Percentiles rank a stretch among this genome's conserved stretches.
Conservation (phyloP, 35 echinoderm and acorn worm genomes). For the Anneissia japonica region DNA sequence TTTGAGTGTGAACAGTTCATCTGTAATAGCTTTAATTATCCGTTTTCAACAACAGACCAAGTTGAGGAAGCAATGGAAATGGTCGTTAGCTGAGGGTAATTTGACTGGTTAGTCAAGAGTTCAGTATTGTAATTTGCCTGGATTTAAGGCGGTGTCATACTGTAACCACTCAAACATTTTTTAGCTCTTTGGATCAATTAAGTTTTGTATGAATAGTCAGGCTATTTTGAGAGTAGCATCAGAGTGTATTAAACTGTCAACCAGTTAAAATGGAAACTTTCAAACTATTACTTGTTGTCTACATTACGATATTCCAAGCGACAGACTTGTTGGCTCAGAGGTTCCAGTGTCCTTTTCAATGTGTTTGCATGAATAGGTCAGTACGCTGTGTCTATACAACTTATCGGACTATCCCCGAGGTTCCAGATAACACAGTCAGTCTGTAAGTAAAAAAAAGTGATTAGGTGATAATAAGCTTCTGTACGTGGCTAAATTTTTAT, state of each 20-base stretch:
- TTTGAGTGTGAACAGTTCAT: neutral
- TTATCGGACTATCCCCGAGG: neutral
- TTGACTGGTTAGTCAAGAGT: neutral
- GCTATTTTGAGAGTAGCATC: neutral
- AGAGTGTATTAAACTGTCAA: neutral
- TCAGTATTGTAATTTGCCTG: neutral
- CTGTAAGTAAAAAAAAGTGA: constrained; percentile 2
- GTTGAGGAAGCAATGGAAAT: neutral
- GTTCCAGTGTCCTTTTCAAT: neutral
- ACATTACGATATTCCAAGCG: neutral
- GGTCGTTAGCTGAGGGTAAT: neutral
- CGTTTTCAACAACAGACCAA: neutral
- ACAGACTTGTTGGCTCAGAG: neutral
- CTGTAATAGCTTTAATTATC: neutral
- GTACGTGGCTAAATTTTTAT: neutral
- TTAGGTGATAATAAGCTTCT: neutral
- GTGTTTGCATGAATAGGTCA: neutral
- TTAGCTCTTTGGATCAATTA: neutral
- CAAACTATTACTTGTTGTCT: neutral
- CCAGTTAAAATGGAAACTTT: neutral
- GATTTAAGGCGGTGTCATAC: no score
- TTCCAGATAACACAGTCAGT: neutral
- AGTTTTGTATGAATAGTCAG: neutral
- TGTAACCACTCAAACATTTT: no score
- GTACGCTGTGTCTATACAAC: neutral